phyloP scores from a whole-genome alignment of 2,797 vertebrate species.

The Aratinga solstitialis region DNA sequence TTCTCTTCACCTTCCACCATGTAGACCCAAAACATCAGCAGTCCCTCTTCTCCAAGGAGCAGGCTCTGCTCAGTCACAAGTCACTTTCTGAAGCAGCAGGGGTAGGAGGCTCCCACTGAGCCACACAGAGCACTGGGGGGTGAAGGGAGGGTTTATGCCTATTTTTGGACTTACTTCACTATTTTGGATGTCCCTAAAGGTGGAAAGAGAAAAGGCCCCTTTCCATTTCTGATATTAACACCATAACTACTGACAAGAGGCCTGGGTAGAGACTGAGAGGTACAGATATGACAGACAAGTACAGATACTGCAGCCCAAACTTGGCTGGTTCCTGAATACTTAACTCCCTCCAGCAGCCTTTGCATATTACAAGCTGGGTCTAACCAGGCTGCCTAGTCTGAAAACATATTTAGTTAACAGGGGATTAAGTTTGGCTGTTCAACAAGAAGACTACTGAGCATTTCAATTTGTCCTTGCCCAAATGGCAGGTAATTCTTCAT shows the following conservation, averaged over 20 bases:
- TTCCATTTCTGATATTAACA: background rate
- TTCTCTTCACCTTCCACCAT: background rate
- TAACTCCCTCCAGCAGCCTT: background rate
- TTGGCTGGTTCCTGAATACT: background rate
- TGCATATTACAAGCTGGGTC: background rate
- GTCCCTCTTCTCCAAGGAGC: background rate
- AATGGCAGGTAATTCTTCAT: background rate
- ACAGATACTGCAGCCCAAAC: background rate
- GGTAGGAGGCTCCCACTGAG: background rate
- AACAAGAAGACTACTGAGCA: background rate
- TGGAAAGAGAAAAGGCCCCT: background rate
- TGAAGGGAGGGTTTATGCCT: accelerated
- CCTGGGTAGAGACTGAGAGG: background rate
- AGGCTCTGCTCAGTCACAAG: background rate
- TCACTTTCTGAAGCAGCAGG: background rate
- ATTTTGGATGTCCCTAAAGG: background rate
- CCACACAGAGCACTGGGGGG: background rate
- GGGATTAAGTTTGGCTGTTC: background rate
- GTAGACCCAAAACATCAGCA: background rate
- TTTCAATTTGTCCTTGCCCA: background rate
- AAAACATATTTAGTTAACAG: background rate
- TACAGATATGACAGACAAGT: background rate
- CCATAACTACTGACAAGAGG: background rate
- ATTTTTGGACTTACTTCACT: background rate
- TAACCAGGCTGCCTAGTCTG: background rate